These are phyloP conservation scores for Agonum fuliginosum DNA, from an alignment of 2,888 invertebrate genomes.

Conservation along the genomic window DNA sequence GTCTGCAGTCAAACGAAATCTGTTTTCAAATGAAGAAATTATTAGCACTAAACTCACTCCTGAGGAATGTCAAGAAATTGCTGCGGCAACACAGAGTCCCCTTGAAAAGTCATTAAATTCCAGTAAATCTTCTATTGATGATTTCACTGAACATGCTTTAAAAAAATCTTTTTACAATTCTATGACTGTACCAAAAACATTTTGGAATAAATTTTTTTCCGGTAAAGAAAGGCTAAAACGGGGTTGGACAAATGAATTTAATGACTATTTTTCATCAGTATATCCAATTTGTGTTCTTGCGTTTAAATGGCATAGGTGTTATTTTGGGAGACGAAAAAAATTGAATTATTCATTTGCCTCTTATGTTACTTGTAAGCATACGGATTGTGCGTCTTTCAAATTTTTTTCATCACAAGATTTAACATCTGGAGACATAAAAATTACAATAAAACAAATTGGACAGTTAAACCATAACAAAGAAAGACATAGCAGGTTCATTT, in stretches of 20 bases:
- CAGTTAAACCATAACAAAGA: background rate
- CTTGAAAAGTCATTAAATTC: no score
- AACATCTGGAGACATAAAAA: background rate
- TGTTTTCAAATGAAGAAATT: no score
- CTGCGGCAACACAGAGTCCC: no score
- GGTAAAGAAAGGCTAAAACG: background rate
- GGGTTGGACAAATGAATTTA: constrained; percentile 5
- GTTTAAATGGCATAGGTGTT: background rate
- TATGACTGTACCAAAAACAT: background rate
- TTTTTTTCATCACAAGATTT: background rate
- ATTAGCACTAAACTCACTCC: no score
- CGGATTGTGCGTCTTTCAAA: background rate
- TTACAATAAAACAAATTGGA: background rate
- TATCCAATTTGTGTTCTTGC: background rate
- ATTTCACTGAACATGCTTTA: no score
- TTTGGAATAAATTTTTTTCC: constrained; percentile 5
- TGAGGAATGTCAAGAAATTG: no score
- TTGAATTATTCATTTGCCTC: background rate
- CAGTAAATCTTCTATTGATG: no score
- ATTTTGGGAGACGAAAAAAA: background rate
- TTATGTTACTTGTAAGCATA: constrained; percentile 8
- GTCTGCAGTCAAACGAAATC: no score
- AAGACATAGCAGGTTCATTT: background rate
- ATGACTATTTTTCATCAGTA: background rate
- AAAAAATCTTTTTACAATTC: background rate